Evolutionary conservation across 2,113 vertebrate genomes (phyloP), one percentile per base, ranked within the genome.

Genomic region (Pavo muticus): DNA sequence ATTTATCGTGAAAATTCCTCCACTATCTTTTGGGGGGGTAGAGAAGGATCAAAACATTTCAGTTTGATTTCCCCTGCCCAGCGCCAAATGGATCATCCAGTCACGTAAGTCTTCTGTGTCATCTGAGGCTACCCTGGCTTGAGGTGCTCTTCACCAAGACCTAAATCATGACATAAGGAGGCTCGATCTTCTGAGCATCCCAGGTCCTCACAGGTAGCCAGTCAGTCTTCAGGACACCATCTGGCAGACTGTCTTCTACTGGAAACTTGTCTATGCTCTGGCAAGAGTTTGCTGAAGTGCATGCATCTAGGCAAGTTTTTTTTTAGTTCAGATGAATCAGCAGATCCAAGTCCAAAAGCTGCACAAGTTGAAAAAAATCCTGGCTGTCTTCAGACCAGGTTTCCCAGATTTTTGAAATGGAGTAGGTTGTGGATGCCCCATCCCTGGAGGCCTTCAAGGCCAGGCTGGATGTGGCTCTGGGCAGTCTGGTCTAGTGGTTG

Each of bases 291-390:
- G 37, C 39, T 86, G 48, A 94, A 94, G 47, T 69, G 30, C 27
- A 59, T 63, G 40, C 7, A 4, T 73, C 78, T 91, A 77, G 64
- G 35, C 42, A 76, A 89, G 71, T 83, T 82, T 76, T n/a, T 76
- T 91, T 92, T 95, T 74, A 70, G 68, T 90, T 91, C 64, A 94
- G 64, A 80, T 85, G 68, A 94, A 67, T 95, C 88, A 95, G 82
- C 88, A 95, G 42, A 88, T 85, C 54, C 14, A 29, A 74, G 40
- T 74, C 75, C 69, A 90, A 96, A 93, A 70, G 27, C 72, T 71
- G 39, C 0, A 1, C n/a, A 77, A 90, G 70, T 90, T 87, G 67
- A 94, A 90, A 91, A 81, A 37, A 32, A 17, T 91, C 70, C 57
- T 84, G 39, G 50, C 42, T 70, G 60, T 68, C 25, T 95, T 59